Conservation (phyloP, 1,140 invertebrate species). For the Cotesia glomerata region DNA sequence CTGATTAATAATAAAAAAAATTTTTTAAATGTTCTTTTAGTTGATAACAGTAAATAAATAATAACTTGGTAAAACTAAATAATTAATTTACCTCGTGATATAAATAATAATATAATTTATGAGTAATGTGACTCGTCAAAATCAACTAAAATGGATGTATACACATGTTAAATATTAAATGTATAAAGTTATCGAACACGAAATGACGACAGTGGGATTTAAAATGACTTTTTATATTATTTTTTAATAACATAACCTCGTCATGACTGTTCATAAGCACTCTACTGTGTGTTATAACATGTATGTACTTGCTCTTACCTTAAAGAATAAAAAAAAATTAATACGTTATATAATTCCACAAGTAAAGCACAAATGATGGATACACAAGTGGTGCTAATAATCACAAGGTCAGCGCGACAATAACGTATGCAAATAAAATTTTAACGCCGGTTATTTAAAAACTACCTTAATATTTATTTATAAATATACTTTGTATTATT, state of each 20-base stretch:
- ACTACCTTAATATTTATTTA: slow-evolving; percentile 11
- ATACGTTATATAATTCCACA: slow-evolving; percentile 4
- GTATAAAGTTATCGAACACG: too few species aligned
- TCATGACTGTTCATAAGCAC: background rate
- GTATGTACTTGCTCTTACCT: background rate
- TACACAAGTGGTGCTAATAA: background rate
- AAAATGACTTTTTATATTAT: too few species aligned
- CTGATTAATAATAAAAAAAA: too few species aligned
- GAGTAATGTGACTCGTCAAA: too few species aligned
- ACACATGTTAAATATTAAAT: too few species aligned
- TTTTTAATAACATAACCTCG: background rate
- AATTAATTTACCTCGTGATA: too few species aligned
- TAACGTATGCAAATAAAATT: background rate
- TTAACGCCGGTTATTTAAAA: slow-evolving; percentile 2
- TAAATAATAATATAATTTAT: too few species aligned
- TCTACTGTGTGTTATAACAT: background rate
- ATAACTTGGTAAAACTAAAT: too few species aligned
- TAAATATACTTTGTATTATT: background rate
- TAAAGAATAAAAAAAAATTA: too few species aligned
- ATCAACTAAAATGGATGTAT: too few species aligned
- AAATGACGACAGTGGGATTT: too few species aligned
- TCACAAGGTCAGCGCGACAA: slow-evolving; percentile 9
- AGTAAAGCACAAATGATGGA: background rate
- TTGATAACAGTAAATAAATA: background rate
- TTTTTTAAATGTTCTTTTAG: background rate